Base-by-base conservation (phyloP, 2,113 vertebrate species). In the Grus americana region DNA sequence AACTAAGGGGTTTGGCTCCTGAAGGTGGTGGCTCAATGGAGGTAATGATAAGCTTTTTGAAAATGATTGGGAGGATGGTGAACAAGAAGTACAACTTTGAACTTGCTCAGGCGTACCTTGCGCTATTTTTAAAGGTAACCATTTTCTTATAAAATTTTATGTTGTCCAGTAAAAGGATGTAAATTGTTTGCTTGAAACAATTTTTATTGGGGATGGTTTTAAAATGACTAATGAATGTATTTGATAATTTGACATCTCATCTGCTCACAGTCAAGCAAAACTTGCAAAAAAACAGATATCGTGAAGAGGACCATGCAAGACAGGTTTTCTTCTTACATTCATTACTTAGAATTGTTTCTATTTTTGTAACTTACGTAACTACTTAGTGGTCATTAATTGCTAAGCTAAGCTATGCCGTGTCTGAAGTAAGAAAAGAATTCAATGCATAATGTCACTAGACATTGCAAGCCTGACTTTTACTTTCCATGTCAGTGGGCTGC, bases 21-120 rank as follows among this genome's bases (percentile, higher is more conserved):
- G 99, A 99, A 20, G 98, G 98, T 93, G 99, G 99, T 38, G 99
- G 99, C 23, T 98, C 98, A 55, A 0, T 94, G 66, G 88, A 95
- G 13, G 97, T 98, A 23, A 98, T 99, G 97, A 95, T 98, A 11
- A 98, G 98, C 88, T 99, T 99, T 93, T 96, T 99, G 58, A 98
- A 94, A 70, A 99, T 99, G 99, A 98, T 99, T 58, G 96, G 96
- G 81, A 91, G 96, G 94, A 99, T 99, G 98, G 89, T 99, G 97
- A 83, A 95, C 16, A 98, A 97, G 85, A 99, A 98, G 88, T 97
- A 96, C 82, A 99, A 99, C 97, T 99, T 99, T 9, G 99, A 99
- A 76, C 97, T 99, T 81, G 98, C 98, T 11, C 99, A 99, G n/a
- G 98, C 99, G 0, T 99, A 99, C 93, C 98, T 99, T 76, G 99